Evolutionary conservation across 2,797 vertebrate genomes (phyloP), one percentile per base, ranked within the genome.

Genomic region (Oryzias dopingdopingensis): DNA sequence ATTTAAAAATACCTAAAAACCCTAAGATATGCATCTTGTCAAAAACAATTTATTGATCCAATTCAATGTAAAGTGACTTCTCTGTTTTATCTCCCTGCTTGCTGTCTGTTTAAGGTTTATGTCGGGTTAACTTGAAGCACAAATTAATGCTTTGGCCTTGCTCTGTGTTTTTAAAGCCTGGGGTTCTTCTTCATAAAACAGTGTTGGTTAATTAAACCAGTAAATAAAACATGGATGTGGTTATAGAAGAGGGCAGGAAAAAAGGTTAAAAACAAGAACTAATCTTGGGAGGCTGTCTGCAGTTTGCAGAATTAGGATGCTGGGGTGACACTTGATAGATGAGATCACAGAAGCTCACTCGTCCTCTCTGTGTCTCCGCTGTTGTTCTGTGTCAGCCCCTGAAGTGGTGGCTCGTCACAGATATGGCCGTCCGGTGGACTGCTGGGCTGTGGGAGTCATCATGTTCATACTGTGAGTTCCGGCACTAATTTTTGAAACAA

Each of bases 371-470:
- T 58, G 8, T 59, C n/a, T 69, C n/a, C 32, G 56, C 23, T 18
- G 45, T 46, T 58, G 24, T 56, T 52, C 57, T 5, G 44, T 48
- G 42, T 65, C 70, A 95, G 94, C 94, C 55, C 94, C 94, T 13
- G 94, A 95, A 72, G 94, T 95, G 59, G 93, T 95, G 56, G 92
- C 93, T 52, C 90, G 93, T 45, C 93, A 95, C 62, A 86, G 93
- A 26, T 95, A 95, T 49, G 94, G 94, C 51, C 92, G 92, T 17
- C 93, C 94, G 20, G 93, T 95, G 60, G 94, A 95, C 85, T 95
- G 94, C 81, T 95, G 94, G 94, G 94, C 94, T 16, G 92, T 95
- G 51, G 94, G 94, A 44, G 93, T 95, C 56, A 93, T 95, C 54
- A 94, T 92, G 93, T 95, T 70, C 71, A 94, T 95, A 77, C 88